A percentile compares a stretch with the other conserved stretches of the same genome.
These are phyloP conservation scores for Paracentrotus lividus DNA, from an alignment of 53 echinoderm and acorn worm genomes.

Conservation along the genomic window DNA sequence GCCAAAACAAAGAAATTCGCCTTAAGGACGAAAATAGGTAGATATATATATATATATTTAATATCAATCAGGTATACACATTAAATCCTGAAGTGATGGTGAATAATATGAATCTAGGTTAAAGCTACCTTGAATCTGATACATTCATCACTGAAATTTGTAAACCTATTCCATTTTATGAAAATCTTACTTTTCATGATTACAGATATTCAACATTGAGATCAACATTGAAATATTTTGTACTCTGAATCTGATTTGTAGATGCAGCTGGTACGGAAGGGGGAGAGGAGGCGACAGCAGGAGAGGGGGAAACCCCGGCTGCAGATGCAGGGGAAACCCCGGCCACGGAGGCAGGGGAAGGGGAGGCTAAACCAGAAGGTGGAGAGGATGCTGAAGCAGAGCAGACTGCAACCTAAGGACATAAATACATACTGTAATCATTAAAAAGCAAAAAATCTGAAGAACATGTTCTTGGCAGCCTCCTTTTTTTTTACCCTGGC, in stretches of 20 bases:
- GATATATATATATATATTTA: too few species aligned
- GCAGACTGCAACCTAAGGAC: slow-evolving; percentile 39
- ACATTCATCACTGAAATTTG: not conserved
- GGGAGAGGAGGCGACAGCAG: slow-evolving; percentile 10
- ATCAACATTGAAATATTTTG: not conserved
- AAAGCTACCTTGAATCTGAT: not conserved
- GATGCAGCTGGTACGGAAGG: slow-evolving; percentile 54
- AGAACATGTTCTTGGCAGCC: not conserved
- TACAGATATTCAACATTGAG: not conserved
- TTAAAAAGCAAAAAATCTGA: not conserved
- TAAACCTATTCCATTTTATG: not conserved
- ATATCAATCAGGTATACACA: not conserved
- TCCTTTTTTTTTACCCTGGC: not conserved
- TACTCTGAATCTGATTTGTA: not conserved
- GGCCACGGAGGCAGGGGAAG: not conserved
- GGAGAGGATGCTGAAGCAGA: slow-evolving; percentile 28
- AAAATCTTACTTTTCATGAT: not conserved
- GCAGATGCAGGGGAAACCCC: slow-evolving; percentile 6
- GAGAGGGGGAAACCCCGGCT: not conserved
- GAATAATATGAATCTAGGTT: not conserved
- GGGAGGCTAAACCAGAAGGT: slow-evolving; percentile 58
- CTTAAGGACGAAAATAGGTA: too few species aligned
- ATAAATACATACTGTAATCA: too few species aligned
- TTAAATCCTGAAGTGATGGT: not conserved
- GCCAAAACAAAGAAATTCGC: too few species aligned